Evolutionary conservation across 2,113 vertebrate genomes (phyloP), one percentile per base, ranked within the genome.

Genomic region (Nipponia nippon): DNA sequence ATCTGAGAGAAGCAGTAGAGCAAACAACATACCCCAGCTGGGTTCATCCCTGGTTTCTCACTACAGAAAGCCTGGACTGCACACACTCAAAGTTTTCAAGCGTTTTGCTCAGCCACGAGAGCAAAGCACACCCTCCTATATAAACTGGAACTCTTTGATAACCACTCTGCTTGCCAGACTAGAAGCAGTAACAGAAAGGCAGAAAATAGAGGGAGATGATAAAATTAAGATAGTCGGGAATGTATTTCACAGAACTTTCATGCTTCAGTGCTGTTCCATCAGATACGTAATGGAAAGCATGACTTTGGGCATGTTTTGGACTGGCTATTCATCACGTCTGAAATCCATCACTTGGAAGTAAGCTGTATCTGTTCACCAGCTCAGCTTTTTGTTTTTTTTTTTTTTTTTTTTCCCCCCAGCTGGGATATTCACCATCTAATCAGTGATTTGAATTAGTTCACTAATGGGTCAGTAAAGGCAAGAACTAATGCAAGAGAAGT

Each of bases 61-160:
- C 23, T 13, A 26, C 56, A 44, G 70, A 63, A 59, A 82, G 16
- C 11, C 36, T 34, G 72, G 23, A 36, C n/a, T 65, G 13, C 0
- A 0, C 30, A 32, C 16, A n/a, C 36, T 15, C 0, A 0, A 40
- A n/a, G n/a, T 18, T 61, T 47, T 56, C 40, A 67, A 42, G 52
- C 16, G 67, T 82, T 79, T 49, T 34, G 61, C 62, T 88, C 47
- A 47, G 50, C 17, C n/a, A 19, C 0, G 0, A 75, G 16, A 55
- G 61, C 52, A 73, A 77, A 88, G 56, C 56, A 66, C 10, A n/a
- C 10, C 8, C 38, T 76, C 76, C 21, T 26, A 5, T 29, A 55
- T 25, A 32, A 44, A 65, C 18, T 44, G 34, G 21, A 91, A 16
- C 18, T 56, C 73, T 63, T 40, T 40, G 82, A 84, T 56, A 78